Conservation (phyloP, 2,888 invertebrate species). For the Trachelus stipa region DNA sequence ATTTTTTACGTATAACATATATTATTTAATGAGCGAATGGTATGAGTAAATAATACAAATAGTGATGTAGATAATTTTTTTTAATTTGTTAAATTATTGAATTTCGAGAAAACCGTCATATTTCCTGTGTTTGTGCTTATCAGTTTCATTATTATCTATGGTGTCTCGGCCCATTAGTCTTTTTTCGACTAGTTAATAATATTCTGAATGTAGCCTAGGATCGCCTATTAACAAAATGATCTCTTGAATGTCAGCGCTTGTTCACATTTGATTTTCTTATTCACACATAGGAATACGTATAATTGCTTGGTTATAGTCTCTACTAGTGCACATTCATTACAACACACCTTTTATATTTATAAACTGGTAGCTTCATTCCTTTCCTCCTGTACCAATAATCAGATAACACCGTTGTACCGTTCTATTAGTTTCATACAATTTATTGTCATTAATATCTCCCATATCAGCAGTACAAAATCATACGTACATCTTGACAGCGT, state of each 20-base stretch:
- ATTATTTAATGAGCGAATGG: not conserved
- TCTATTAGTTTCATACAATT: not conserved
- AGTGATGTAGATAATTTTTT: not conserved
- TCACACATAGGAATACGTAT: not conserved
- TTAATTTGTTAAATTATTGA: not conserved
- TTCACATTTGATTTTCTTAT: not conserved
- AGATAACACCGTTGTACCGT: not conserved
- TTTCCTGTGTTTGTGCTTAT: not conserved
- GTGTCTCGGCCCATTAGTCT: not conserved
- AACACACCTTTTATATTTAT: not conserved
- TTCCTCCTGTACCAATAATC: not conserved
- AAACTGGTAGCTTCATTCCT: not conserved
- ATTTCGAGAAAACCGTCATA: not conserved
- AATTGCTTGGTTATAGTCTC: not conserved
- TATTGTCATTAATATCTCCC: not conserved
- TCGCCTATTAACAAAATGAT: not conserved
- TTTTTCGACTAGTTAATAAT: not conserved
- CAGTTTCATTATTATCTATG: not conserved
- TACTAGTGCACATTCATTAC: not conserved
- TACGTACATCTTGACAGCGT: too few species aligned
- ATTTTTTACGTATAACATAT: not conserved
- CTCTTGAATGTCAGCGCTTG: not conserved
- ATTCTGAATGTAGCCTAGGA: not conserved
- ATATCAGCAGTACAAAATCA: too few species aligned
- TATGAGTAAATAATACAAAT: not conserved